Base-by-base conservation (phyloP, 2,113 vertebrate species). In the Philantomba maxwellii region DNA sequence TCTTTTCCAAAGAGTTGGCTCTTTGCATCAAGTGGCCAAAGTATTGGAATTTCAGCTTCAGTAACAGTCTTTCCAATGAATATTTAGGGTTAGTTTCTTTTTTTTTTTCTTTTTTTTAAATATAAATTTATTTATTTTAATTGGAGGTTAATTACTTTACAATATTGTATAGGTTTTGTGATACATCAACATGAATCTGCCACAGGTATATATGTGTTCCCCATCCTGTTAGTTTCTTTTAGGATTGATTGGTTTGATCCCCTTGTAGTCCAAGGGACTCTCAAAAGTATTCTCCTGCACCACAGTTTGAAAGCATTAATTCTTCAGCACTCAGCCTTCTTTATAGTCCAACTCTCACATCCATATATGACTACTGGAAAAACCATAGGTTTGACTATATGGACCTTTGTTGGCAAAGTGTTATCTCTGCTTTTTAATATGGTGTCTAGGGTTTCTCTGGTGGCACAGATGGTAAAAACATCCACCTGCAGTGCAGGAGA, bases 391-490 rank as follows among this genome's bases (percentile, higher is more conserved):
- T 43, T 43, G 70, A 43, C 36, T 26, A 14, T 43, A 43, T 25
- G 12, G 36, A 75, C 11, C 36, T 75, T 43, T 75, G 36, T 43
- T 43, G 17, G 70, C 36, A 75, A 73, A 73, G 21, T 75, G 70
- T 14, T 75, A 43, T 75, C 36, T 39, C 36, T 75, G 23, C 23
- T 75, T 73, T 26, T 75, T 75, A 43, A 43, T 75, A 43, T 43
- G 70, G 11, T 75, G 36, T 75, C 36, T 26, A 43, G 66, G 66
- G 66, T 19, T 70, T 70, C n/a, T 10, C 66, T 70, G n/a, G 66
- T 70, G 66, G n/a, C 0, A 0, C 66, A 70, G n/a, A 70, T 23
- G n/a, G n/a, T 70, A 70, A 39, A 70, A 39, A 70, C 9, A 70
- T 70, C n/a, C n/a, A 70, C 66, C n/a, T 70, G 66, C 19, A 39